A percentile compares a stretch with the other conserved stretches of the same genome.
These are phyloP conservation scores for Xenentodon cancila DNA, from an alignment of 2,797 vertebrate genomes.

Conservation along the genomic window DNA sequence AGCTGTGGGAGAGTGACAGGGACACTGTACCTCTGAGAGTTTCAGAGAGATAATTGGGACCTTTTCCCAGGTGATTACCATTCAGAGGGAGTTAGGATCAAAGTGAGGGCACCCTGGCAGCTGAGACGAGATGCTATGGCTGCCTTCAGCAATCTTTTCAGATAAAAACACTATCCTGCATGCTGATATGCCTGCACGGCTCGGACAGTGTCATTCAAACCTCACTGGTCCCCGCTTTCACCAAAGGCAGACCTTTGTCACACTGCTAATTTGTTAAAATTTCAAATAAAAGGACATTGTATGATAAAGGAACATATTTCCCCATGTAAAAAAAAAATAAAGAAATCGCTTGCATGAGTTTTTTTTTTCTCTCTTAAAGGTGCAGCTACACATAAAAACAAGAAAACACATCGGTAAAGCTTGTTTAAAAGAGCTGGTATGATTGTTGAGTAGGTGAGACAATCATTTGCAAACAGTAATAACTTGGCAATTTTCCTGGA, in stretches of 20 bases:
- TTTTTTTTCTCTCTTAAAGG: background rate
- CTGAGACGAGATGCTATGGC: constrained; percentile 46
- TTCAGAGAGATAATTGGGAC: constrained; percentile 74
- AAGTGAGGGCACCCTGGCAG: constrained; percentile 53
- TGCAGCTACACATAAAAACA: too few relatives aligned
- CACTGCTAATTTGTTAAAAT: constrained; percentile 40
- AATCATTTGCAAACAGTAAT: too few relatives aligned
- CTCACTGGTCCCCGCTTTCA: constrained; percentile 39
- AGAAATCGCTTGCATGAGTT: background rate
- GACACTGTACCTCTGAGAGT: constrained; percentile 48
- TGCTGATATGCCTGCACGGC: constrained; percentile 18
- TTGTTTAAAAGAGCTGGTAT: too few relatives aligned
- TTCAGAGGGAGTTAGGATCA: constrained; percentile 74
- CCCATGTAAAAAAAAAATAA: constrained; percentile 16
- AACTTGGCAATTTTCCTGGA: too few relatives aligned
- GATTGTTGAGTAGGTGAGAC: too few relatives aligned
- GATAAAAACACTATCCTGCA: constrained; percentile 42
- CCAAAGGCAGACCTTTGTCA: constrained; percentile 15
- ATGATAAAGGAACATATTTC: constrained; percentile 18
- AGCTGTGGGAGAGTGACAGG: constrained; percentile 38
- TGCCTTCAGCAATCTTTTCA: constrained; percentile 62
- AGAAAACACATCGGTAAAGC: too few relatives aligned
- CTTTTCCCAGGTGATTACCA: constrained; percentile 75
- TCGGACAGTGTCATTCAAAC: constrained; percentile 27
- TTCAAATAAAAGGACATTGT: constrained; percentile 35